phyloP scores from a whole-genome alignment of 2,797 vertebrate genomes.

The Heterohyrax brucei region DNA sequence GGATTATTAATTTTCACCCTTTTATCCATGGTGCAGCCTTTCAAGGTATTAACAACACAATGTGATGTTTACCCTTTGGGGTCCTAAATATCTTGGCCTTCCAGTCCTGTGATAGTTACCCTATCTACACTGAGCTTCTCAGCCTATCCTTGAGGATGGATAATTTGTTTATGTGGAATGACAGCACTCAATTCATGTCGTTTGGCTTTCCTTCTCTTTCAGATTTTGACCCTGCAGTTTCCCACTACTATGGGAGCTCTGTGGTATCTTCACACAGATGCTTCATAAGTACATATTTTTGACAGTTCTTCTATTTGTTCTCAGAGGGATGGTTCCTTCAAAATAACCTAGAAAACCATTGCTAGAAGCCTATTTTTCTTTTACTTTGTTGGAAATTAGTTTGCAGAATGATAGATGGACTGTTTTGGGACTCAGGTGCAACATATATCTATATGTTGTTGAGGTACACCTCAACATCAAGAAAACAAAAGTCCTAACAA shows the following conservation, averaged over 20 bases:
- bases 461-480: no score
- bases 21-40: background rate
- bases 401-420: background rate
- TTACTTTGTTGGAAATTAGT: background rate
- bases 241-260: background rate
- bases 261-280: background rate
- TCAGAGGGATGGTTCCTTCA: constrained; percentile 14
- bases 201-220: background rate
- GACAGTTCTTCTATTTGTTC: background rate
- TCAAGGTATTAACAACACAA: background rate
- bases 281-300: background rate
- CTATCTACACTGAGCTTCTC: background rate
- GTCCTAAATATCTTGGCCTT: background rate
- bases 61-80: background rate
- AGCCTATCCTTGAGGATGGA: background rate
- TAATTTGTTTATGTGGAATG: background rate
- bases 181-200: background rate
- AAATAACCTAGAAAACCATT: background rate
- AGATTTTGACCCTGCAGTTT: background rate
- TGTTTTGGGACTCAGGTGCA: background rate
- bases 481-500: no score
- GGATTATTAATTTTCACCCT: background rate
- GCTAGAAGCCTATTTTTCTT: background rate
- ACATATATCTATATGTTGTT: no score
- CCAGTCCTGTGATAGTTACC: background rate